These are phyloP conservation scores for Drosophila sordidula DNA, from an alignment of 2,888 invertebrate species.

Conservation along the genomic window DNA sequence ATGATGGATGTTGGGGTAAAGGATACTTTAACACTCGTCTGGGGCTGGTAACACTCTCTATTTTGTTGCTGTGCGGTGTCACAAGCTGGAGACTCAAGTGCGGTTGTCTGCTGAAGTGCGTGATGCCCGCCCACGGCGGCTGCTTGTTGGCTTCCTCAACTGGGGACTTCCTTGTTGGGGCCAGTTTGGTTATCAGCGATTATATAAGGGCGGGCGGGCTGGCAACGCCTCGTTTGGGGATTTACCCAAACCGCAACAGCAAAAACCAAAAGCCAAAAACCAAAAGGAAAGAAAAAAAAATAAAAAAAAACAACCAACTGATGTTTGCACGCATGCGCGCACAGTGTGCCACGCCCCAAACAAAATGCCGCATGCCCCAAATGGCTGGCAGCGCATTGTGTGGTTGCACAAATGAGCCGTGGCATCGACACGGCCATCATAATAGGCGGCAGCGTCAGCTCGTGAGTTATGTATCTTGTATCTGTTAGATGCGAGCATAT, in stretches of 20 bases:
- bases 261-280: not conserved
- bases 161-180: constrained; percentile 32
- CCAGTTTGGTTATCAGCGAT: constrained; percentile 31
- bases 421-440: constrained; percentile 46
- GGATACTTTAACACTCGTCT: constrained; percentile 19
- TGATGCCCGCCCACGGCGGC: constrained; percentile 25
- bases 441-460: constrained; percentile 32
- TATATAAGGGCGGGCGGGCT: constrained; percentile 57
- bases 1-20: constrained; percentile 13
- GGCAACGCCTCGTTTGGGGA: constrained; percentile 47
- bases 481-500: constrained; percentile 51
- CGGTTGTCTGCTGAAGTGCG: constrained; percentile 29
- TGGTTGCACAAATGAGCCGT: constrained; percentile 56
- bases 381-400: constrained; percentile 25
- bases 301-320: constrained; percentile 12
- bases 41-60: no score
- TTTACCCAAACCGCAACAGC: constrained; percentile 44
- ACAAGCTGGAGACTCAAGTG: constrained; percentile 12
- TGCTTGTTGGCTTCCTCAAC: constrained; percentile 34
- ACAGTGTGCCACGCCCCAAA: constrained; percentile 58
- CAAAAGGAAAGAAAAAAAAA: constrained; percentile 3
- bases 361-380: constrained; percentile 8
- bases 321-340: constrained; percentile 70
- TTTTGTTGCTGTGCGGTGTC: constrained; percentile 6
- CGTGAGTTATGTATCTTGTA: constrained; percentile 50